Conservation (phyloP, 2,797 vertebrate species). For the Centropyge bicolor region DNA sequence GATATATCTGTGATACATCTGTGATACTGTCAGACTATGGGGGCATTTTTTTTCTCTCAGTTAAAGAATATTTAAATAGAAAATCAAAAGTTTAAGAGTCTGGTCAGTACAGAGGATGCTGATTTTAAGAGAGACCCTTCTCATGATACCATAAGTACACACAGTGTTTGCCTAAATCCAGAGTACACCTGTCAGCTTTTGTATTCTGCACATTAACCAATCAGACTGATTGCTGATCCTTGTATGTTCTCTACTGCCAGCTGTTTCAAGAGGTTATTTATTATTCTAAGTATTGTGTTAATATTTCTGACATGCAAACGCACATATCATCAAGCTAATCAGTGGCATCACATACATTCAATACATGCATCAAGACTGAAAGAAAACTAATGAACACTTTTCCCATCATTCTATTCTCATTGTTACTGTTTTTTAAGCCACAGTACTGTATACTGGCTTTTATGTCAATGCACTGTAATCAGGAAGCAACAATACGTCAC, state of each 20-base stretch:
- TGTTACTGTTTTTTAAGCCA: slow-evolving; percentile 7
- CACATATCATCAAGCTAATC: slow-evolving; percentile 53
- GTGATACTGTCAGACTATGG: neutral
- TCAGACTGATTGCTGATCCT: slow-evolving; percentile 17
- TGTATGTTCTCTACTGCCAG: slow-evolving; percentile 2
- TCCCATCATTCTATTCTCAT: slow-evolving; percentile 23
- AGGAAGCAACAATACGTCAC: slow-evolving; percentile 17
- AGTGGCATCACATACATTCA: neutral
- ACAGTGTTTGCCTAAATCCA: slow-evolving; percentile 6
- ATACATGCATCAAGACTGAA: slow-evolving; percentile 17
- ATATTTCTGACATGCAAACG: slow-evolving; percentile 27
- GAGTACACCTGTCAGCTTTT: slow-evolving; percentile 3
- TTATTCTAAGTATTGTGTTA: slow-evolving; percentile 35
- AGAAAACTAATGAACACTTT: slow-evolving; percentile 12
- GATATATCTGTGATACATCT: neutral
- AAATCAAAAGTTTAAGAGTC: neutral
- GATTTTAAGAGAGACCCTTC: neutral
- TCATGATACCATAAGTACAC: neutral
- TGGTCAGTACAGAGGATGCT: neutral
- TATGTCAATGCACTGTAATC: slow-evolving; percentile 70
- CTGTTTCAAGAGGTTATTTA: slow-evolving; percentile 60
- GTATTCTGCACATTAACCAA: slow-evolving; percentile 14
- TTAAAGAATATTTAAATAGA: neutral
- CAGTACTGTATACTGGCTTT: slow-evolving; percentile 33
- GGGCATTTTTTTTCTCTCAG: too few species aligned